Evolutionary conservation across 2,797 vertebrate species (phyloP).

Genomic region (Adelosebastes latens): DNA sequence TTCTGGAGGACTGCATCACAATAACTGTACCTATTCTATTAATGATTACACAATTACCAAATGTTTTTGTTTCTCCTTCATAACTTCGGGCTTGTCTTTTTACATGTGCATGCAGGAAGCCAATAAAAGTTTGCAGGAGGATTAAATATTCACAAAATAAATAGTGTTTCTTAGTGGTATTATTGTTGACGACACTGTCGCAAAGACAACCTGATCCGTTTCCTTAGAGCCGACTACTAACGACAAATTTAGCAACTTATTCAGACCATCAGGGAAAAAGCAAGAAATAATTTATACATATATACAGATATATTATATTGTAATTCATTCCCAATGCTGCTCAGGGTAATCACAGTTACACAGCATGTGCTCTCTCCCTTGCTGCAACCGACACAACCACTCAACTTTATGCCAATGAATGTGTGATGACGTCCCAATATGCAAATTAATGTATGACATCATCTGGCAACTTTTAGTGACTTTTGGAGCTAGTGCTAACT

Average conservation of each 20-base stretch:
- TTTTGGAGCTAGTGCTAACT: too few relatives aligned
- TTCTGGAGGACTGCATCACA: neutral
- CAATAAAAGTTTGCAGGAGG: neutral
- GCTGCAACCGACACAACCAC: too few relatives aligned
- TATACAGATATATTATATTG: neutral
- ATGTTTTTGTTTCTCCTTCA: accelerated
- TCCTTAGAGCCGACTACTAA: too few relatives aligned
- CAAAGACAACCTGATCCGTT: accelerated
- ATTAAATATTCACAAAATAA: neutral
- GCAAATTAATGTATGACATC: too few relatives aligned
- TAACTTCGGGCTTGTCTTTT: too few relatives aligned
- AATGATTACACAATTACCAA: neutral
- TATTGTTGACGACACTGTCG: neutral
- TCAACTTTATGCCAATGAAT: too few relatives aligned
- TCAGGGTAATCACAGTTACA: neutral
- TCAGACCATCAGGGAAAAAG: neutral
- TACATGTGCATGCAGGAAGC: neutral
- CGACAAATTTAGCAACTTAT: neutral
- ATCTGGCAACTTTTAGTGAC: too few relatives aligned
- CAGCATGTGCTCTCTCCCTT: neutral
- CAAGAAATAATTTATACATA: neutral
- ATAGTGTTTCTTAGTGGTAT: too few relatives aligned
- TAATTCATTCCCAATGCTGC: neutral
- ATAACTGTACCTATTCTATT: neutral
- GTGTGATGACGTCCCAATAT: too few relatives aligned